These are phyloP conservation scores for Hypomesus transpacificus DNA, from an alignment of 2,113 vertebrate species.

Conservation along the genomic window DNA sequence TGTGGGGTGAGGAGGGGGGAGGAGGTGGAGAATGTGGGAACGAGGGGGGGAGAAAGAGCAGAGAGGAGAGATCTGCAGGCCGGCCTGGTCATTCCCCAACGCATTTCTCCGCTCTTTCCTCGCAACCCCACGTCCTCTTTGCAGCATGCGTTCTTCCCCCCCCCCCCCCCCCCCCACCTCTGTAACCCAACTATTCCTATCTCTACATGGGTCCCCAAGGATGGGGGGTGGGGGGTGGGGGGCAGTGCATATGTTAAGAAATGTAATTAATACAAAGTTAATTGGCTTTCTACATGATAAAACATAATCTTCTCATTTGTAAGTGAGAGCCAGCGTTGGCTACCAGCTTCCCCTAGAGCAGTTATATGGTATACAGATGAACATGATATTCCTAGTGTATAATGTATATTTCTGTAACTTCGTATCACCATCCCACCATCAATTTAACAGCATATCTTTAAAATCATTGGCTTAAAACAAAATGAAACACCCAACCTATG, in stretches of 20 bases:
- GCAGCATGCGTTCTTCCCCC: conserved; percentile 13
- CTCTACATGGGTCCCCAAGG: conserved; percentile 3
- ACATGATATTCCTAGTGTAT: too few relatives aligned
- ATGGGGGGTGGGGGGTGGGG: conserved; percentile 27
- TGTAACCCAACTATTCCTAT: background rate
- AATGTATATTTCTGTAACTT: too few relatives aligned
- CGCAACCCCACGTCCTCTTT: conserved; percentile 14
- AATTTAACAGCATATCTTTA: too few relatives aligned
- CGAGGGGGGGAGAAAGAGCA: conserved; percentile 50
- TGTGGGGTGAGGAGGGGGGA: conserved; percentile 53
- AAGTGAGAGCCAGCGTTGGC: conserved; percentile 49
- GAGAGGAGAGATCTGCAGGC: conserved; percentile 40
- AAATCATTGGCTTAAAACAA: too few relatives aligned
- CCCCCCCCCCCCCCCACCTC: background rate
- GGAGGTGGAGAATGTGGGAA: conserved; percentile 64
- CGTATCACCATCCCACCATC: too few relatives aligned
- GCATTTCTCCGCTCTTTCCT: conserved; percentile 46
- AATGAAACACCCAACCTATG: too few relatives aligned
- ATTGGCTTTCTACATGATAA: conserved; percentile 69
- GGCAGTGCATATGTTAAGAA: conserved; percentile 48
- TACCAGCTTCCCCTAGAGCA: conserved; percentile 47
- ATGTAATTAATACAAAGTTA: conserved; percentile 66
- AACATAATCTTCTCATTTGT: conserved; percentile 60
- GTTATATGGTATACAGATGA: too few relatives aligned
- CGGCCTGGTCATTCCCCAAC: conserved; percentile 54